Base-by-base conservation (phyloP, 2,888 invertebrate species). In the Pollenia labialis region DNA sequence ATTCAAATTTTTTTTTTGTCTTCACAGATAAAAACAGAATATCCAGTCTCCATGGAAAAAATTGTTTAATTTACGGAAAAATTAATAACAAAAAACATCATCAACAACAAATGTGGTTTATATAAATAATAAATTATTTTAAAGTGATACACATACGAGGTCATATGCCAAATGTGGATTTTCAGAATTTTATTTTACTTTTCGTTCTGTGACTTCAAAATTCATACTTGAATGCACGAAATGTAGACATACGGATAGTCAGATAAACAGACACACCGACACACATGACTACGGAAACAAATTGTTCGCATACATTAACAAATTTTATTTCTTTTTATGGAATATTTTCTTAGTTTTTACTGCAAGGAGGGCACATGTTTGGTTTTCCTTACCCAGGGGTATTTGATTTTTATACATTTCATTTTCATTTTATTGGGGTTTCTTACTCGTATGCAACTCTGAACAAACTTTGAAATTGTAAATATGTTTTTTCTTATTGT, bases 91-190 rank as follows among this genome's bases (percentile, higher is more conserved):
- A 79, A 44, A 9, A 75, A 1, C n/a, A 72, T 16, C 11, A 14
- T 9, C n/a, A 68, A 75, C 18, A 62, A 62, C 54, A 71, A 62
- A 62, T 52, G 52, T 71, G 62, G 44, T 46, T 80, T 44, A 44
- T 69, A 60, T 60, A 69, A 79, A 79, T 32, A 79, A 71, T 52
- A 71, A 71, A 71, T 79, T 52, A 44, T 60, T 71, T 60, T 23
- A 44, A 79, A 69, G 42, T 60, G 69, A 69, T 62, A 48, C 40
- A 58, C 58, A 62, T 50, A 69, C 14, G 75, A 71, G 69, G 60
- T 71, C 60, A 42, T 79, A 75, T 58, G 68, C 68, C 54, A 77
- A 77, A 77, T 68, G 68, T 68, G 40, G 42, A 58, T 32, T 68
- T 56, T 12, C 32, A 40, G 18, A 50, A 62, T 42, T 60, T 42